These are phyloP conservation scores for Spongilla lacustris DNA, from an alignment of 37 sponge, comb jelly and placozoan species.

Conservation along the genomic window DNA sequence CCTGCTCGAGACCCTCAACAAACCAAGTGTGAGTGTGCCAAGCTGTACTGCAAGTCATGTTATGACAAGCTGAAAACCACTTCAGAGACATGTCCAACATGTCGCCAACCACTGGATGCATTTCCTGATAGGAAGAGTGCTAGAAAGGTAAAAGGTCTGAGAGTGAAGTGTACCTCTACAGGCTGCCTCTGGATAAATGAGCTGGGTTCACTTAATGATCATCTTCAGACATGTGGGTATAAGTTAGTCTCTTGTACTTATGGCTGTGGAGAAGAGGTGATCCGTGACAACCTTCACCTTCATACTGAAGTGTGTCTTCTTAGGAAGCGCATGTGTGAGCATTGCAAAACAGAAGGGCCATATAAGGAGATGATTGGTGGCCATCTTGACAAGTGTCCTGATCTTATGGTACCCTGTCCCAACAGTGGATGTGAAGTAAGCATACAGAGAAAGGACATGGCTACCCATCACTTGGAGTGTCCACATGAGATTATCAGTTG, in stretches of 20 bases:
- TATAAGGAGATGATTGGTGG: conserved; percentile 11
- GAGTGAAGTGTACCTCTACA: neutral
- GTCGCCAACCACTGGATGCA: neutral
- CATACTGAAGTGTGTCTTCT: conserved; percentile 15
- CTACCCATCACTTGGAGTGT: too few species aligned
- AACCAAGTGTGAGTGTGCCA: conserved; percentile 22
- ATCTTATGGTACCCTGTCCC: conserved; percentile 19
- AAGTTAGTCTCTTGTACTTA: conserved; percentile 15
- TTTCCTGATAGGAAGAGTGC: too few species aligned
- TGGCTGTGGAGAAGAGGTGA: neutral
- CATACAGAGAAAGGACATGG: too few species aligned
- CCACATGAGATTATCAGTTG: too few species aligned
- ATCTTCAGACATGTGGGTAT: conserved; percentile 8
- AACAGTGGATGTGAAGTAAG: neutral
- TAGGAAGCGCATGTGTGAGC: conserved; percentile 18
- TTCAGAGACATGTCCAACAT: conserved; percentile 15
- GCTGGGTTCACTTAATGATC: conserved; percentile 11
- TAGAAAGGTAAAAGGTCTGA: conserved; percentile 2
- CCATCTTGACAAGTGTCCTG: conserved; percentile 30
- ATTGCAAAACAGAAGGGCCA: conserved; percentile 25
- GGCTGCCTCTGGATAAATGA: conserved; percentile 47
- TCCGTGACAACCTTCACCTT: conserved; percentile 3
- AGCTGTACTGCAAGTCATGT: conserved; percentile 30
- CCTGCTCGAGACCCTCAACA: conserved; percentile 22
- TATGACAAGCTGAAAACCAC: neutral